phyloP scores from a whole-genome alignment of 2,797 vertebrate species.

The Carduelis carduelis region DNA sequence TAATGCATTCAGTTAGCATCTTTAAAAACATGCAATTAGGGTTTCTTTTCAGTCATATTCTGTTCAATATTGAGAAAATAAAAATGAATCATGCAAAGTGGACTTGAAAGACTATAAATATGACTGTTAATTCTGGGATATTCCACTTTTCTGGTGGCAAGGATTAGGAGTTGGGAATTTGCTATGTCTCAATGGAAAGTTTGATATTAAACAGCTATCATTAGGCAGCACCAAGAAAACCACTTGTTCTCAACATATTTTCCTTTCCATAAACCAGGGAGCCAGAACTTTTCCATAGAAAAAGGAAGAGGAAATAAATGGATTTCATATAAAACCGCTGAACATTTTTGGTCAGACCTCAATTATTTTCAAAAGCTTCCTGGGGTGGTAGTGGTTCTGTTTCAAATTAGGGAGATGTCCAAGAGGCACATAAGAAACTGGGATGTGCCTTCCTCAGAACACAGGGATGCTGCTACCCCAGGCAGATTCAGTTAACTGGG shows the following conservation, averaged over 20 bases:
- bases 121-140: neutral
- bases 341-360: slow-evolving; percentile 31
- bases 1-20: neutral
- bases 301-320: slow-evolving; percentile 18
- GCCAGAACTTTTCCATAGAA: neutral
- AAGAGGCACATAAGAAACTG: neutral
- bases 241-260: neutral
- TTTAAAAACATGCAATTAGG: neutral
- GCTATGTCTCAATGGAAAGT: neutral
- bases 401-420: slow-evolving; percentile 30
- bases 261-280: neutral
- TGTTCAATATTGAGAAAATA: neutral
- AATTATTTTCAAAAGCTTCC: slow-evolving; percentile 32
- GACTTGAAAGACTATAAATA: neutral
- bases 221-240: neutral
- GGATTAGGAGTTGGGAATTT: neutral
- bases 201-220: neutral
- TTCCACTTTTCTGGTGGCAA: neutral
- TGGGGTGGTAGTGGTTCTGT: neutral
- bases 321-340: slow-evolving; percentile 2
- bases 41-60: neutral
- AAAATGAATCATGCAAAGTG: neutral
- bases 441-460: neutral
- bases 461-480: neutral
- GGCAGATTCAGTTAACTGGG: neutral